These are phyloP conservation scores for Morelia viridis DNA, from an alignment of 2,797 vertebrate genomes.

Conservation along the genomic window DNA sequence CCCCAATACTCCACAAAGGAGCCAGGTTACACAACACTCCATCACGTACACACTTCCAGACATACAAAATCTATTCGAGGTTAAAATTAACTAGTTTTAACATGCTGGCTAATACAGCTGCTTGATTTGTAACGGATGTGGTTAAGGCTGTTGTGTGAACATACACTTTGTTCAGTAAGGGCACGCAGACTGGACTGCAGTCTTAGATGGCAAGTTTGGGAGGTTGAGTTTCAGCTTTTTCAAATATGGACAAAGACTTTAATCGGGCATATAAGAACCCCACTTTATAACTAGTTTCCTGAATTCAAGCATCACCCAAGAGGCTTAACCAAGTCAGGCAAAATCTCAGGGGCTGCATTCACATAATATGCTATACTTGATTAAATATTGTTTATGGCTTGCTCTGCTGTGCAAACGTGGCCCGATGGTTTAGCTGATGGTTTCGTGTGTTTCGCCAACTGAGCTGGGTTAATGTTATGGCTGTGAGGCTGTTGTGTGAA, in stretches of 20 bases:
- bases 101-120: background rate
- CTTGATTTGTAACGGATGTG: background rate
- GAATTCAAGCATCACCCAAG: background rate
- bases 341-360: background rate
- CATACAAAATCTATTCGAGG: background rate
- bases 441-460: background rate
- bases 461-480: background rate
- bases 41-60: background rate
- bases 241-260: background rate
- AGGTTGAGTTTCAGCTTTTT: background rate
- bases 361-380: background rate
- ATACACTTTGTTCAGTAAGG: background rate
- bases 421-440: background rate
- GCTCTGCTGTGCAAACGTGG: background rate
- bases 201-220: background rate
- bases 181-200: background rate
- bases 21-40: background rate
- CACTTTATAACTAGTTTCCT: background rate
- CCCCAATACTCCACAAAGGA: background rate
- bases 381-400: background rate
- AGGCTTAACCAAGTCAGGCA: background rate
- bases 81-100: background rate
- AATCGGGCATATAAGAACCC: background rate
- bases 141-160: background rate
- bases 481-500: background rate